Percentiles rank a stretch among this genome's conserved stretches.
These are phyloP conservation scores for Heloderma charlesbogerti DNA, from an alignment of 2,113 vertebrate species.

Conservation along the genomic window DNA sequence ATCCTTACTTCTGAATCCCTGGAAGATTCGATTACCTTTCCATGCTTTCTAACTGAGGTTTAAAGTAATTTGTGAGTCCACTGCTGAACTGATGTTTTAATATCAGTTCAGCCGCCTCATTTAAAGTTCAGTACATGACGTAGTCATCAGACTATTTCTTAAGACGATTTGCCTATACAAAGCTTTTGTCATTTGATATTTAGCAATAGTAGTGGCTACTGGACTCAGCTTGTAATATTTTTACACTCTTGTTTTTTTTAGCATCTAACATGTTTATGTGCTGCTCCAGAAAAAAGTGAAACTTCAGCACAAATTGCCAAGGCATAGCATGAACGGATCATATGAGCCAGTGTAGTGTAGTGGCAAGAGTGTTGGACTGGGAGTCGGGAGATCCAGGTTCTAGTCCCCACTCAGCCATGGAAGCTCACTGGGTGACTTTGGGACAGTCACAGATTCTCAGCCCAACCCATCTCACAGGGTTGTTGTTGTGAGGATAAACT, in stretches of 20 bases:
- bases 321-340: not conserved
- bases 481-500: too few relatives aligned
- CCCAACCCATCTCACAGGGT: too few relatives aligned
- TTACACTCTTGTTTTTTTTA: not conserved
- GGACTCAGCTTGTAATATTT: too few relatives aligned
- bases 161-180: not conserved
- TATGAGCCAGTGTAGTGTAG: too few relatives aligned
- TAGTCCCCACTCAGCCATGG: too few relatives aligned
- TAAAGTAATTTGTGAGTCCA: not conserved
- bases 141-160: not conserved
- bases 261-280: fast-evolving
- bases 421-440: too few relatives aligned
- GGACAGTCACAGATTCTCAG: too few relatives aligned
- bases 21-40: not conserved
- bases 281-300: not conserved
- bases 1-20: not conserved
- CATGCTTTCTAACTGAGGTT: not conserved
- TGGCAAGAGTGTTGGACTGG: too few relatives aligned
- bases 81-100: not conserved
- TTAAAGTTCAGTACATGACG: not conserved
- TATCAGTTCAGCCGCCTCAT: too few relatives aligned
- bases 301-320: not conserved
- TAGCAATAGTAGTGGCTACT: not conserved
- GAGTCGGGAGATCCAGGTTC: too few relatives aligned
- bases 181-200: not conserved